Evolutionary conservation across 2,797 vertebrate species (phyloP).

Genomic region (Tangara arthus): DNA sequence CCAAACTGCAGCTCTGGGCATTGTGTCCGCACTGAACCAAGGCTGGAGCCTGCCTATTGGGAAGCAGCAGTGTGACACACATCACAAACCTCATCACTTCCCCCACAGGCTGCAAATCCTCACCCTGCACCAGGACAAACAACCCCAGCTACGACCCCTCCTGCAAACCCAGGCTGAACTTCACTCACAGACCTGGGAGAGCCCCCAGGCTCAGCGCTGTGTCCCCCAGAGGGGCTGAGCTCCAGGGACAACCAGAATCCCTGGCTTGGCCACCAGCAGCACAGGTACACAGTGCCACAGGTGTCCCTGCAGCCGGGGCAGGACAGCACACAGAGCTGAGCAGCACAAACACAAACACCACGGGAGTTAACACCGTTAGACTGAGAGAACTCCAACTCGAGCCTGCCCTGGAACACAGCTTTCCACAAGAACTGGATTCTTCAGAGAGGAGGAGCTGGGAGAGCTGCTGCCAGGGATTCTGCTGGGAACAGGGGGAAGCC

Average conservation of each 20-base stretch:
- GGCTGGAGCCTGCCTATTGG: fast-evolving
- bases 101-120: not conserved
- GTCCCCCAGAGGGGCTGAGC: not conserved
- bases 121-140: not conserved
- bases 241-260: not conserved
- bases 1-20: fast-evolving
- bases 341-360: not conserved
- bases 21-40: fast-evolving
- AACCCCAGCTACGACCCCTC: not conserved
- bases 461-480: not conserved
- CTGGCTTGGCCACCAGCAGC: not conserved
- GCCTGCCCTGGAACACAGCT: not conserved
- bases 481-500: not conserved
- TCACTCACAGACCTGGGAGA: fast-evolving
- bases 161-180: not conserved
- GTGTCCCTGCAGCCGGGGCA: not conserved
- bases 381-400: not conserved
- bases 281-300: fast-evolving
- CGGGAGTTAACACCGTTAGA: fast-evolving
- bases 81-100: fast-evolving
- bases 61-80: not conserved
- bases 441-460: not conserved
- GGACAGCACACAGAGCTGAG: not conserved
- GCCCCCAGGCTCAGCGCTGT: fast-evolving
- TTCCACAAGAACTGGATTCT: not conserved